Evolutionary conservation across 2,797 vertebrate genomes (phyloP), one percentile per base, ranked within the genome.

Genomic region (Rhinogobio ventralis): DNA sequence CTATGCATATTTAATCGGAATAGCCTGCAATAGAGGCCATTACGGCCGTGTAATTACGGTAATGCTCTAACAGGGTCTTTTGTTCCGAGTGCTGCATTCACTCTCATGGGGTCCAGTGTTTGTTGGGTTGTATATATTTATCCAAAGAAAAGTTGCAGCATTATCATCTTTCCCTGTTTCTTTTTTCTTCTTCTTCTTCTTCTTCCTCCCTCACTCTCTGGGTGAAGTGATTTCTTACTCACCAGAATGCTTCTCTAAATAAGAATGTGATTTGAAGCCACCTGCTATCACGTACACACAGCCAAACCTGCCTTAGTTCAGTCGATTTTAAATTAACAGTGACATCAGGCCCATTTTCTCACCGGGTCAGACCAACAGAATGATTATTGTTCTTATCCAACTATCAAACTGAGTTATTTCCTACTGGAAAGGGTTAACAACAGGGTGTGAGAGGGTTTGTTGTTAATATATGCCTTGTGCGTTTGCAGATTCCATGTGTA

Each of bases 1-100:
- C 66, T 91, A 92, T 93, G 88, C 90, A 94, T 92, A 93, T 93
- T 92, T 93, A 93, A 94, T 93, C 88, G 85, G 79, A 91, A 92
- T 88, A 86, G 88, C 74, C 89, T 82, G 86, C 51, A 57, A 88
- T 90, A 86, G 75, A 85, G 82, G 85, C 91, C 86, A 90, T 93
- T 92, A 91, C 87, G 82, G 66, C 67, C 45, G 71, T 77, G 87
- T 91, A 92, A 92, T 94, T 91, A 93, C 89, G 89, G 86, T 92
- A 91, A 91, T 92, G 90, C 87, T 81, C 81, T 86, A 86, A 80
- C 84, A 83, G 86, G 85, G 81, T 82, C 82, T 75, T 82, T 87
- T 79, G 75, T 85, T 72, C 82, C 30, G 82, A 68, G 68, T 85
- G 71, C 81, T 83, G 85, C 68, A 42, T 55, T 68, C 79, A 33